These are phyloP conservation scores for Chymomyza procnemis DNA, from an alignment of 2,888 invertebrate species.

Conservation along the genomic window DNA sequence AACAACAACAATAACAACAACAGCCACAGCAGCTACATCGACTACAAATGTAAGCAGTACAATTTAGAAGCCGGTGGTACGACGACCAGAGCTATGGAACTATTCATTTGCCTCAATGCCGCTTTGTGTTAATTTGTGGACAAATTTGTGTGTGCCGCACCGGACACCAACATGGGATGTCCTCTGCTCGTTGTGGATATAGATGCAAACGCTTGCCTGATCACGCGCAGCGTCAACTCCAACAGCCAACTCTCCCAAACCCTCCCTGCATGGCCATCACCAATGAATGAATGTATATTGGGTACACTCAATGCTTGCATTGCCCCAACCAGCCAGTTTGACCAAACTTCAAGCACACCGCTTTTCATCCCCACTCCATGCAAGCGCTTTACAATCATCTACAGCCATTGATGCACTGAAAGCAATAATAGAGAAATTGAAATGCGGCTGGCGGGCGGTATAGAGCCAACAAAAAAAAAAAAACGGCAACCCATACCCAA, in stretches of 20 bases:
- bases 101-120: constrained; percentile 18
- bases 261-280: neutral
- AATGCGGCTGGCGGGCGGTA: neutral
- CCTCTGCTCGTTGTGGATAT: neutral
- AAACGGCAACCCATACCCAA: no score
- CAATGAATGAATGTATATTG: neutral
- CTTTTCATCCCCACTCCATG: no score
- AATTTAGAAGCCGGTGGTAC: constrained; percentile 50
- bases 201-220: neutral
- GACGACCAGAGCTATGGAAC: constrained; percentile 12
- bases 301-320: neutral
- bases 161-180: constrained; percentile 35
- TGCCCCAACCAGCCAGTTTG: no score
- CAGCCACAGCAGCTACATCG: neutral
- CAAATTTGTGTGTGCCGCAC: constrained; percentile 67
- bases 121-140: constrained; percentile 72
- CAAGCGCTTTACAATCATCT: neutral
- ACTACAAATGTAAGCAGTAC: constrained; percentile 46
- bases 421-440: neutral
- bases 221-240: neutral
- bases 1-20: no score
- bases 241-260: no score
- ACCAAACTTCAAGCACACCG: no score
- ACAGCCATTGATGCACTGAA: neutral
- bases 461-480: no score